These are phyloP conservation scores for Ephialtes manifestator DNA, from an alignment of 2,888 invertebrate genomes.

Conservation along the genomic window DNA sequence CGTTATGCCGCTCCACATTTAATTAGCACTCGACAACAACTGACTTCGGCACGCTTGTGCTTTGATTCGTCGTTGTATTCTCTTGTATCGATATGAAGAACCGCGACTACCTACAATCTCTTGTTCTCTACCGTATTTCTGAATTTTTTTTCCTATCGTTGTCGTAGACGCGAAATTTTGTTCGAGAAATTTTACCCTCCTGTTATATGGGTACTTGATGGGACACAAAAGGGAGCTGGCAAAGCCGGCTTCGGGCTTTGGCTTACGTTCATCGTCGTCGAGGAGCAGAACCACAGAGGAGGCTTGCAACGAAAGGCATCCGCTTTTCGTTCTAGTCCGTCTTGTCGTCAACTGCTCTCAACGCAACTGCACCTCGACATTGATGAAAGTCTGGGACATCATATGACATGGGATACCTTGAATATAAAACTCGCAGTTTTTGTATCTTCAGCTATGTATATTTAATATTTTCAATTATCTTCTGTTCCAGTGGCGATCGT, in stretches of 20 bases:
- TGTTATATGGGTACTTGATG: slow-evolving; percentile 19
- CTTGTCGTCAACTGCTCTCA: background rate
- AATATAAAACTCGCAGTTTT: background rate
- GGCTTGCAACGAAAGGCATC: slow-evolving; percentile 15
- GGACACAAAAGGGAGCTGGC: slow-evolving; percentile 32
- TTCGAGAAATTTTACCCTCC: background rate
- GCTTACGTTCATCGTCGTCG: slow-evolving; percentile 24
- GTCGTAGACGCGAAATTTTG: slow-evolving; percentile 22
- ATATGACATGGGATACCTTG: background rate
- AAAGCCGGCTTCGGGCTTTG: slow-evolving; percentile 32
- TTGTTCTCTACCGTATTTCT: slow-evolving; percentile 17
- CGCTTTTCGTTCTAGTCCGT: background rate
- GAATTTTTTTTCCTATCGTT: slow-evolving; percentile 4
- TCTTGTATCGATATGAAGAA: background rate
- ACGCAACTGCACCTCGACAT: background rate
- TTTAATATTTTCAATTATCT: background rate
- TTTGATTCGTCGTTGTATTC: background rate
- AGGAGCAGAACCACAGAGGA: slow-evolving; percentile 28
- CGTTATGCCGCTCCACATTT: slow-evolving; percentile 68
- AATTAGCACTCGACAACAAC: slow-evolving; percentile 68
- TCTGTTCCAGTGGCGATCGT: no score
- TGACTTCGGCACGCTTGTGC: slow-evolving; percentile 28
- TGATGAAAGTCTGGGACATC: background rate
- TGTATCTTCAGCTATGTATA: background rate
- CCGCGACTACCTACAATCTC: background rate